These are phyloP conservation scores for Mustela lutreola DNA, from an alignment of 2,113 vertebrate species.

Conservation along the genomic window DNA sequence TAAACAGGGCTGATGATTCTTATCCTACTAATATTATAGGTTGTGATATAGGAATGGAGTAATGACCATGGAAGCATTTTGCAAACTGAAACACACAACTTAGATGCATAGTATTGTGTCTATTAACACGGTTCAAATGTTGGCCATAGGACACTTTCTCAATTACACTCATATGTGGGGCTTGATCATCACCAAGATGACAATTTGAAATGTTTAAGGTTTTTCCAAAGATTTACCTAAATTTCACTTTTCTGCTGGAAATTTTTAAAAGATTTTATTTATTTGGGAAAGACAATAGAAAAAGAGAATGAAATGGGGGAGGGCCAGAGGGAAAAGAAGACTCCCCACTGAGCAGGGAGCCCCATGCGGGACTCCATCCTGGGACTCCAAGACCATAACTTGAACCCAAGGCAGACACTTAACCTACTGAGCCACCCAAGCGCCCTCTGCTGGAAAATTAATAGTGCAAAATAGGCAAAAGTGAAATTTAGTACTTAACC, in stretches of 20 bases:
- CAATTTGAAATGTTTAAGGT: constrained; percentile 1
- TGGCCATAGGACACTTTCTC: not conserved
- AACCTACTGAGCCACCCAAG: no score
- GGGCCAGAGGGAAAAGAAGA: no score
- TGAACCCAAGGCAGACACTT: no score
- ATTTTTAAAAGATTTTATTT: not conserved
- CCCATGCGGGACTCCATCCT: no score
- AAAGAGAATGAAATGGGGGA: no score
- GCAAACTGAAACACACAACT: not conserved
- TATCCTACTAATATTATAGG: constrained; percentile 9
- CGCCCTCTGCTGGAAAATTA: not conserved
- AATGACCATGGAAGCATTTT: constrained; percentile 31
- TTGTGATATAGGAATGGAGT: constrained; percentile 53
- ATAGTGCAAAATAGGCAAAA: not conserved
- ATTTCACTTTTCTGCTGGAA: constrained; percentile 35
- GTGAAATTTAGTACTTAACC: not conserved
- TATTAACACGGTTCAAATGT: constrained; percentile 14
- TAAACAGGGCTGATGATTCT: not conserved
- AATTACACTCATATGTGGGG: not conserved
- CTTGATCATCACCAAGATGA: not conserved
- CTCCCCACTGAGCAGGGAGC: no score
- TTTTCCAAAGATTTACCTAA: constrained; percentile 20
- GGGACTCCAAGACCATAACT: no score
- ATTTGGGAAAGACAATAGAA: no score
- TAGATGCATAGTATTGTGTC: not conserved